Conservation (phyloP, 2,797 vertebrate genomes). For the Esox masquinongy region DNA sequence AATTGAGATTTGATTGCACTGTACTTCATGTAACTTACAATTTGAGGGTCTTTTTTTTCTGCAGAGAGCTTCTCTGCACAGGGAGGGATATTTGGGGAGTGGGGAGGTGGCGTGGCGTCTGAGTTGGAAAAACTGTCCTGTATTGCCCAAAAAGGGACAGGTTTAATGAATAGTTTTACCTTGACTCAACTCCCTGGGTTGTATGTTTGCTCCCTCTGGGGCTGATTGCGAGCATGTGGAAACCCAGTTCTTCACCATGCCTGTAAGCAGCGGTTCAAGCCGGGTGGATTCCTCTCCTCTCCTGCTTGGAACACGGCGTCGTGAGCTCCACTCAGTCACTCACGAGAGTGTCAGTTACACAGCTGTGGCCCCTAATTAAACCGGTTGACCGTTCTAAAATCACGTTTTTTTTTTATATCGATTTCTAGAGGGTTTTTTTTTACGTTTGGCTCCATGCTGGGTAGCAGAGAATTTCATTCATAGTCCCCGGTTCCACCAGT, state of each 20-base stretch:
- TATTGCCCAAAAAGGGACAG: constrained; percentile 17
- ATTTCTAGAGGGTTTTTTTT: not conserved
- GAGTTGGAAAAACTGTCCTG: constrained; percentile 22
- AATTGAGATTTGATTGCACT: constrained; percentile 1
- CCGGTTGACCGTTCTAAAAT: not conserved
- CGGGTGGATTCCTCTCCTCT: not conserved
- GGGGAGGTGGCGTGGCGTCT: constrained; percentile 16
- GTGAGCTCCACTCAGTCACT: constrained; percentile 8
- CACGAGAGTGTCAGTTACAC: not conserved
- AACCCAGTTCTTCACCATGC: not conserved
- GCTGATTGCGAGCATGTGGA: constrained; percentile 21
- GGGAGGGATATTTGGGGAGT: not conserved
- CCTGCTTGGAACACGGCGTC: not conserved
- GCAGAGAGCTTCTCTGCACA: not conserved
- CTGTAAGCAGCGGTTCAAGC: constrained; percentile 1
- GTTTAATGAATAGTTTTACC: constrained; percentile 26
- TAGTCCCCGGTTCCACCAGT: not conserved
- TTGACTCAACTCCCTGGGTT: constrained; percentile 9
- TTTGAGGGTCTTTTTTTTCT: not conserved
- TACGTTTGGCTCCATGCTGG: not conserved
- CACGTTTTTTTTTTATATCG: not conserved
- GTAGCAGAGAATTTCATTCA: not conserved
- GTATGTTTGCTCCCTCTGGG: constrained; percentile 7
- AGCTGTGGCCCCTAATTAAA: constrained; percentile 12
- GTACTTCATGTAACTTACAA: not conserved